Conservation (phyloP, 2,888 invertebrate species). For the Troilus luridus region DNA sequence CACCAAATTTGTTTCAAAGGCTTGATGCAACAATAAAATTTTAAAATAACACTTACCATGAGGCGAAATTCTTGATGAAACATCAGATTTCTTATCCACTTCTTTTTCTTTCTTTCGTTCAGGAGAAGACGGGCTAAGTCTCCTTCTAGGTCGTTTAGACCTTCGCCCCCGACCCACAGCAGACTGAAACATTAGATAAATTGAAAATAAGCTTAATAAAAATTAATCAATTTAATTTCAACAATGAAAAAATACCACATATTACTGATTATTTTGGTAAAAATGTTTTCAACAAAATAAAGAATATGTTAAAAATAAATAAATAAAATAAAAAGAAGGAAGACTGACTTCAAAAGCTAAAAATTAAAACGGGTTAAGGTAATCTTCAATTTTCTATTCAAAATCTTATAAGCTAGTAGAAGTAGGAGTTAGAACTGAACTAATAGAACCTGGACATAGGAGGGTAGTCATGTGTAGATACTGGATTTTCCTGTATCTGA, state of each 20-base stretch:
- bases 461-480: no score
- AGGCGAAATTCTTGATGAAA: slow-evolving; percentile 41
- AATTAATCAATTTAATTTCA: not conserved
- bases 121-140: slow-evolving; percentile 22
- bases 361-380: no score
- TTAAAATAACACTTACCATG: not conserved
- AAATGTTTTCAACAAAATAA: no score
- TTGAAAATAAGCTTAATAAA: not conserved
- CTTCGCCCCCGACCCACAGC: slow-evolving; percentile 48
- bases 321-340: no score
- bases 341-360: no score
- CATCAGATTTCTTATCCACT: slow-evolving; percentile 42
- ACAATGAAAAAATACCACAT: not conserved
- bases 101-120: slow-evolving; percentile 45
- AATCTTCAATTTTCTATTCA: no score
- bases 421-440: no score
- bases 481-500: no score
- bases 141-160: slow-evolving; percentile 48
- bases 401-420: no score
- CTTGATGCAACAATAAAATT: not conserved
- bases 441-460: no score
- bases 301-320: no score
- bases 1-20: not conserved
- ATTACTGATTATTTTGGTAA: no score
- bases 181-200: slow-evolving; percentile 39